Percentiles rank a stretch among this genome's conserved stretches.
phyloP scores from a whole-genome alignment of 2,888 invertebrate species.

The Spilarctia lutea region DNA sequence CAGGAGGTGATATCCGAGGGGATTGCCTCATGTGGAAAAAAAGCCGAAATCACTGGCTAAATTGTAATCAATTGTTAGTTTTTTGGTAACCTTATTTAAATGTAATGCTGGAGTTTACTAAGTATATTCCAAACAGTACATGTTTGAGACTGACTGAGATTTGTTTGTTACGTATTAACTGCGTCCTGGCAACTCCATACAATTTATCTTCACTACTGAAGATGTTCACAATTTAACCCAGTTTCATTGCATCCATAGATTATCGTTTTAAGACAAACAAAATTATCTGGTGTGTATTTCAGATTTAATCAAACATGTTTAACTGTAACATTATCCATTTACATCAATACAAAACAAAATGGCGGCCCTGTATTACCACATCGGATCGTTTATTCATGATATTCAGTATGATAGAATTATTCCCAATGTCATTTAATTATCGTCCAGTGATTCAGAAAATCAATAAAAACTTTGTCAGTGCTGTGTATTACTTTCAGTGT shows the following conservation, averaged over 20 bases:
- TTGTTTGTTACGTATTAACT: too few species aligned
- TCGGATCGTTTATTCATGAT: constrained; percentile 35
- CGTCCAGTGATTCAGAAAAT: constrained; percentile 26
- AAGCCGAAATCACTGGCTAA: too few species aligned
- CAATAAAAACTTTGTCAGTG: constrained; percentile 29
- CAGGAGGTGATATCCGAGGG: too few species aligned
- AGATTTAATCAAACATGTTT: neutral
- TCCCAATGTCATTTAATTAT: constrained; percentile 32
- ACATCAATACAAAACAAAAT: neutral
- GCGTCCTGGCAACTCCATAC: too few species aligned
- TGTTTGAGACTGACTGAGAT: too few species aligned
- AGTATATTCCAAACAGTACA: too few species aligned
- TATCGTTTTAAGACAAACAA: neutral
- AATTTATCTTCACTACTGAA: too few species aligned
- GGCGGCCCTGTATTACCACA: neutral
- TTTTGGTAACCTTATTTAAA: too few species aligned
- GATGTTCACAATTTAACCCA: neutral
- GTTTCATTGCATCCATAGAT: neutral
- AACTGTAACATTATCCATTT: neutral
- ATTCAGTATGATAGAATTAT: constrained; percentile 25
- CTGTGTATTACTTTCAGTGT: neutral
- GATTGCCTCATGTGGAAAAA: too few species aligned
- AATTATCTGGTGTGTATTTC: neutral
- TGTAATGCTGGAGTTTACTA: too few species aligned
- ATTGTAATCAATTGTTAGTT: too few species aligned